Conservation (phyloP, 2,888 invertebrate species). For the Stenurella melanura region DNA sequence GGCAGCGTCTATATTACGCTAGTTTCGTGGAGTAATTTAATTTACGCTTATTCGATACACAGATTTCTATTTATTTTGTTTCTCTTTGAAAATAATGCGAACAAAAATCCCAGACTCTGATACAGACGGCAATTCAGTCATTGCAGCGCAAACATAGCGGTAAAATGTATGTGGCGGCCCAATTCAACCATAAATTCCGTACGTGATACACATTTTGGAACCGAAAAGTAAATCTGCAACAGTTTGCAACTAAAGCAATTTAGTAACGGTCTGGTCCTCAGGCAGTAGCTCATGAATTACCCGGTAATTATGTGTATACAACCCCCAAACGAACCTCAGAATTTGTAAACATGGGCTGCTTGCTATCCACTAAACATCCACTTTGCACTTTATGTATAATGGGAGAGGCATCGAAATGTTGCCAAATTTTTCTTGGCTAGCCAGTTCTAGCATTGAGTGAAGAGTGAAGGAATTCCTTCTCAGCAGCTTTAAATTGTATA, state of each 20-base stretch:
- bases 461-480: too few species aligned
- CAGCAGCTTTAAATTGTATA: too few species aligned
- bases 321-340: slow-evolving; percentile 36
- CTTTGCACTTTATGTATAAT: slow-evolving; percentile 18
- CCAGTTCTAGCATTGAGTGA: background rate
- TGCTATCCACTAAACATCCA: slow-evolving; percentile 10
- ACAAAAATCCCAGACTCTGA: slow-evolving; percentile 6
- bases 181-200: slow-evolving; percentile 28
- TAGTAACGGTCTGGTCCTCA: slow-evolving; percentile 37
- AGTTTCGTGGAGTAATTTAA: background rate
- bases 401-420: background rate
- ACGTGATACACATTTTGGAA: slow-evolving; percentile 28
- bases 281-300: slow-evolving; percentile 40
- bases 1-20: background rate
- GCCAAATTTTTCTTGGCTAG: background rate
- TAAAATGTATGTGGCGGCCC: slow-evolving; percentile 24
- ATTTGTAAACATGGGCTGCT: slow-evolving; percentile 40
- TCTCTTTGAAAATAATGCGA: background rate
- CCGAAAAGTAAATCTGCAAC: slow-evolving; percentile 43
- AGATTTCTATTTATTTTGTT: slow-evolving; percentile 18
- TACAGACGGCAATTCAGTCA: slow-evolving; percentile 20
- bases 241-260: slow-evolving; percentile 42
- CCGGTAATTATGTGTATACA: slow-evolving; percentile 47
- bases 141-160: slow-evolving; percentile 15
- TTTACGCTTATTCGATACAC: background rate